Conservation (phyloP, 2,113 vertebrate genomes). For the Leiothrix lutea region DNA sequence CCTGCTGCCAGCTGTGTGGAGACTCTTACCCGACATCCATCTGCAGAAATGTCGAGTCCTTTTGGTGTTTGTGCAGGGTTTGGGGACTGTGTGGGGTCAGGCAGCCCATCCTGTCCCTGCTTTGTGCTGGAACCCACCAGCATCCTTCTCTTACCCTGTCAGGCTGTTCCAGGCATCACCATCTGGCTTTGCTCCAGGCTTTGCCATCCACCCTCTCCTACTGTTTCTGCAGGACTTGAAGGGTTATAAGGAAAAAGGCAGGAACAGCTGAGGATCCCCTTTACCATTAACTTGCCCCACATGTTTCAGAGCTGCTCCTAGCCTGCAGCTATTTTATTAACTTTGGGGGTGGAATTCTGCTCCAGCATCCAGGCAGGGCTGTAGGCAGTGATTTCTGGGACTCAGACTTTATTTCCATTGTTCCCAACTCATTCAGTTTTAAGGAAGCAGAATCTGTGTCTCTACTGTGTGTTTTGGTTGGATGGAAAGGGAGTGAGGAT, state of each 20-base stretch:
- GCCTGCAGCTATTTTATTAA: not conserved
- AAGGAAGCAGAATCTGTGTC: not conserved
- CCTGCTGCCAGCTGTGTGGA: not conserved
- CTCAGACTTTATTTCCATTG: not conserved
- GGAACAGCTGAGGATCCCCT: not conserved
- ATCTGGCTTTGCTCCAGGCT: not conserved
- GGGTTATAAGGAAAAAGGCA: not conserved
- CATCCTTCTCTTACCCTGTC: not conserved
- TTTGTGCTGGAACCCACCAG: not conserved
- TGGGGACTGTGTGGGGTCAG: not conserved
- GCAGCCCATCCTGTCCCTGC: not conserved
- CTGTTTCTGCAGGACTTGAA: not conserved
- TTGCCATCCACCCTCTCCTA: fast-evolving
- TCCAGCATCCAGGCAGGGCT: not conserved
- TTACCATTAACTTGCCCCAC: not conserved
- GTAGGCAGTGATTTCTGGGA: not conserved
- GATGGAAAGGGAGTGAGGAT: not conserved
- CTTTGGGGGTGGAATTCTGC: not conserved
- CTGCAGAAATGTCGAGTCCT: not conserved
- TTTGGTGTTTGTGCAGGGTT: not conserved
- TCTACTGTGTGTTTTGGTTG: not conserved
- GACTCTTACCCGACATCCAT: fast-evolving
- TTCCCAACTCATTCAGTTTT: fast-evolving
- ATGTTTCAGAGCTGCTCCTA: not conserved
- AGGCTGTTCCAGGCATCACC: not conserved